Evolutionary conservation across 2,888 invertebrate species (phyloP).

Genomic region (Tinea pellionella): DNA sequence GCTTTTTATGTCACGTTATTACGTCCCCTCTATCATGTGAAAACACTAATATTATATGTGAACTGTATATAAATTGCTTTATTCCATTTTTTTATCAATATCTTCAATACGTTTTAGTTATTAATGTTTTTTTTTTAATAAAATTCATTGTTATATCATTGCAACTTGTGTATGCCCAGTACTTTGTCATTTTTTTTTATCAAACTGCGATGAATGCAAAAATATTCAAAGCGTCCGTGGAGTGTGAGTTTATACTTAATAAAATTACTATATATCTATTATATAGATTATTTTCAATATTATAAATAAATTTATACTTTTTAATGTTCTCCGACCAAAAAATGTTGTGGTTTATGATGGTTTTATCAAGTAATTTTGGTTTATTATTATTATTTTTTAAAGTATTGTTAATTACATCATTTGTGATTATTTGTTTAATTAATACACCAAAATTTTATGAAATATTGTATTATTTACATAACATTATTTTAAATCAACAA

Average conservation of each 20-base stretch:
- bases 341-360: no score
- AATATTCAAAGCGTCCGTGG: background rate
- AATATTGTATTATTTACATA: background rate
- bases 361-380: no score
- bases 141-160: background rate
- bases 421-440: background rate
- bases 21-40: background rate
- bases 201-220: background rate
- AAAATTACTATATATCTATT: background rate
- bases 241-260: background rate
- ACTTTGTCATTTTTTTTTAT: background rate
- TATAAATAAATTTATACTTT: background rate
- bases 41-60: background rate
- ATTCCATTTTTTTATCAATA: background rate
- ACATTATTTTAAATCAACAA: background rate
- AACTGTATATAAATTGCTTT: background rate
- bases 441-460: conserved; percentile 39
- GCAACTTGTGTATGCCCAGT: background rate
- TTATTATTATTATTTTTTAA: no score
- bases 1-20: background rate
- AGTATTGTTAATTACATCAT: no score
- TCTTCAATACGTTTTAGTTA: background rate
- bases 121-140: background rate
- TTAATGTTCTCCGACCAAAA: background rate
- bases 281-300: background rate